These are phyloP conservation scores for Enteromius thamalakanensis DNA, from an alignment of 2,797 vertebrate species.

Conservation along the genomic window DNA sequence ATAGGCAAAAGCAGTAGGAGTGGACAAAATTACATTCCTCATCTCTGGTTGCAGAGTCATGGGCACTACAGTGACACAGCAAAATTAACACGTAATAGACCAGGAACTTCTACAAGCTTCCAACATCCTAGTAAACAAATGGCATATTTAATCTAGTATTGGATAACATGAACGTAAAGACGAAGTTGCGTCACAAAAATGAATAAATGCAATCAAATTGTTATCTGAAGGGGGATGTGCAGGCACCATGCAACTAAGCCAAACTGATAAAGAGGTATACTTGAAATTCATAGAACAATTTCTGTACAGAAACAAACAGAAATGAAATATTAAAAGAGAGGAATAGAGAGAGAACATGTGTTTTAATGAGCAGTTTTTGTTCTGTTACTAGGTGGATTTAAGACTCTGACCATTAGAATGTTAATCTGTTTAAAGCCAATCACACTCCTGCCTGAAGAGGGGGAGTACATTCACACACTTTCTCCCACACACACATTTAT, in stretches of 20 bases:
- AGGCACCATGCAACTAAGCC: not conserved
- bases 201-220: not conserved
- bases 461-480: slow-evolving; percentile 25
- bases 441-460: slow-evolving; percentile 25
- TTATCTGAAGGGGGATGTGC: not conserved
- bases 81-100: not conserved
- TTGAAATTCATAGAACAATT: not conserved
- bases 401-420: slow-evolving; percentile 53
- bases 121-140: not conserved
- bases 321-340: not conserved
- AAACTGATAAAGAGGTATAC: not conserved
- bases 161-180: not conserved
- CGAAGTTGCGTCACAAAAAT: not conserved
- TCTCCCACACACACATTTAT: slow-evolving; percentile 23
- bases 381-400: slow-evolving; percentile 47
- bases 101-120: too few relatives aligned
- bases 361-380: slow-evolving; percentile 50
- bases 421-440: slow-evolving; percentile 53
- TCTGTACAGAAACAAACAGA: not conserved
- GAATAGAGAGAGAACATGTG: slow-evolving; percentile 7
- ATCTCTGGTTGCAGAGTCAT: slow-evolving; percentile 55
- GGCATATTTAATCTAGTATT: not conserved
- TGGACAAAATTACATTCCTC: slow-evolving; percentile 55
- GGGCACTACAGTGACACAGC: slow-evolving; percentile 48
- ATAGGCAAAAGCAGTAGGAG: slow-evolving; percentile 19